Percentiles rank a stretch among this genome's conserved stretches.
Conservation (phyloP, 2,888 invertebrate species). For the Thymelicus sylvestris region DNA sequence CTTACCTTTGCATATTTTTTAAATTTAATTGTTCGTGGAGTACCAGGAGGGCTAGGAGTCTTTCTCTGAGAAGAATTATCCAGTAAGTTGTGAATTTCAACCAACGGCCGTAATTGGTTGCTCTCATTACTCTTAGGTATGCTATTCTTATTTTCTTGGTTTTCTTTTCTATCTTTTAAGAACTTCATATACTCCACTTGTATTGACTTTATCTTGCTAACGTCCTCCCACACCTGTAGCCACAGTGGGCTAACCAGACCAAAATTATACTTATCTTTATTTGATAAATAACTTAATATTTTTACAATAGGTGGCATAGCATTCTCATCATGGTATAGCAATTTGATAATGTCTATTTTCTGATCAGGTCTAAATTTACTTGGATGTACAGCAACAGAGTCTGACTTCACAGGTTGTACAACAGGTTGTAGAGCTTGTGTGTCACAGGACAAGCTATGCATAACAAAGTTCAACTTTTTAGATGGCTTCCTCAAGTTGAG, state of each 20-base stretch:
- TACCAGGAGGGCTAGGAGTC: slow-evolving; percentile 63
- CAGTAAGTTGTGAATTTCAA: slow-evolving; percentile 68
- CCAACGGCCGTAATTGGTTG: slow-evolving; percentile 56
- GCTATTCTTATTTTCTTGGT: slow-evolving; percentile 64
- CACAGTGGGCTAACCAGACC: slow-evolving; percentile 69
- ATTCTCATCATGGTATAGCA: slow-evolving; percentile 57
- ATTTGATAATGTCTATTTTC: slow-evolving; percentile 72
- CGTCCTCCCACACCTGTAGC: slow-evolving; percentile 64
- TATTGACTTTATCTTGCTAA: slow-evolving; percentile 58
- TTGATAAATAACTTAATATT: slow-evolving; percentile 67
- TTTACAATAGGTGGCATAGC: slow-evolving; percentile 65
- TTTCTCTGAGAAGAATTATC: slow-evolving; percentile 48
- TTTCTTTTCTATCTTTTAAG: slow-evolving; percentile 64
- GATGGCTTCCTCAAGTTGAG: slow-evolving; percentile 59
- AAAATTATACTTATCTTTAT: slow-evolving; percentile 72
- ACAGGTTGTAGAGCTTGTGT: slow-evolving; percentile 58
- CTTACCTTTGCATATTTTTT: slow-evolving; percentile 71
- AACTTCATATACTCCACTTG: slow-evolving; percentile 59
- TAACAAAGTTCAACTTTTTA: slow-evolving; percentile 67
- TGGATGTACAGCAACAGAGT: slow-evolving; percentile 50
- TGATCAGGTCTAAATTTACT: slow-evolving; percentile 65
- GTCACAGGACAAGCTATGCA: slow-evolving; percentile 71
- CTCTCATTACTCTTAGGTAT: slow-evolving; percentile 49
- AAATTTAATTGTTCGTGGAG: slow-evolving; percentile 73
- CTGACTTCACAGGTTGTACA: slow-evolving; percentile 46